These are phyloP conservation scores for Spisula solida DNA, from an alignment of 2,888 invertebrate species.

Conservation along the genomic window DNA sequence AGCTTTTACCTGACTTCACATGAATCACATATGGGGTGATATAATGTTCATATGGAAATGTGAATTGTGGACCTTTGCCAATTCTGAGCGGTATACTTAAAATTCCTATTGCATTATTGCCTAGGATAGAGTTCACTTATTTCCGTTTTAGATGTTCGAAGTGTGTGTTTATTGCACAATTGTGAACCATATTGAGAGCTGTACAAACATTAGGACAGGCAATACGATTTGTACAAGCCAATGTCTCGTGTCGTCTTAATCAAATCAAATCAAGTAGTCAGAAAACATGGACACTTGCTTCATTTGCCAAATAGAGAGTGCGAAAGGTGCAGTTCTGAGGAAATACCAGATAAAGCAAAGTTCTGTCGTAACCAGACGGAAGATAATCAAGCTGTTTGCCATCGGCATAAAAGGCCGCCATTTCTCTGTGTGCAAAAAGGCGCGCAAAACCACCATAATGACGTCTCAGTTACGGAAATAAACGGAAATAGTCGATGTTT, in stretches of 20 bases:
- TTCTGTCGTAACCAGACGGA: background rate
- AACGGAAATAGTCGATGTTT: too few relatives aligned
- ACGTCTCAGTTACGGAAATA: too few relatives aligned
- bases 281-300: background rate
- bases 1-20: too few relatives aligned
- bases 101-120: background rate
- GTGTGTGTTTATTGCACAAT: background rate
- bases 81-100: too few relatives aligned
- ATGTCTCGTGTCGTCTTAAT: background rate
- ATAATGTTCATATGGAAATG: too few relatives aligned
- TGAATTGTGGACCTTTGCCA: too few relatives aligned
- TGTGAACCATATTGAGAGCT: background rate
- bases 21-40: too few relatives aligned
- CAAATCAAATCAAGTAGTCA: slow-evolving; percentile 14
- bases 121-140: background rate
- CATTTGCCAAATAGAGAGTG: background rate
- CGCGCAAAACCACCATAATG: too few relatives aligned
- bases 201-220: background rate
- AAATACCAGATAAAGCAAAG: background rate
- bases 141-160: background rate
- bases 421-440: too few relatives aligned
- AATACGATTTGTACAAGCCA: background rate
- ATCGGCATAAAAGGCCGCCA: background rate
- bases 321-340: background rate
- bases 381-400: slow-evolving; percentile 3